Percentiles rank a stretch among this genome's conserved stretches.
Conservation (phyloP, 2,113 vertebrate genomes). For the Siniperca chuatsi region DNA sequence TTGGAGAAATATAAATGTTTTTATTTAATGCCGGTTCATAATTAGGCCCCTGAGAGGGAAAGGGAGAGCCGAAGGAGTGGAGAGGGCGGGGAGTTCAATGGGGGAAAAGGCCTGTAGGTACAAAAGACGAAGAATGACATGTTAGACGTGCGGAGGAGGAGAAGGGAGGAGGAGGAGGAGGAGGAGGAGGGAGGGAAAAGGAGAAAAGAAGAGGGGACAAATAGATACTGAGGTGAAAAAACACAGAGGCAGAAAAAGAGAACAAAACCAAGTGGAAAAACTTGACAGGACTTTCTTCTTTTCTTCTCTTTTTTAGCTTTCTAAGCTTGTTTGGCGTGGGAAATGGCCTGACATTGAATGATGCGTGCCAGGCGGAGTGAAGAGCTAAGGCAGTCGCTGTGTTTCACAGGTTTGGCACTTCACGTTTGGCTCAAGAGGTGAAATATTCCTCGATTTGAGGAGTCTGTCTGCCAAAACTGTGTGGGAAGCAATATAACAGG, state of each 20-base stretch:
- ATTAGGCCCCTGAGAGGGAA: slow-evolving; percentile 85
- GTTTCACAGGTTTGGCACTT: slow-evolving; percentile 57
- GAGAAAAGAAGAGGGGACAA: slow-evolving; percentile 66
- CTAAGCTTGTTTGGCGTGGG: slow-evolving; percentile 65
- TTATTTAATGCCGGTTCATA: slow-evolving; percentile 91
- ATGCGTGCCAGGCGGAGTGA: slow-evolving; percentile 59
- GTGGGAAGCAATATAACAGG: slow-evolving; percentile 53
- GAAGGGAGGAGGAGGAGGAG: slow-evolving; percentile 47
- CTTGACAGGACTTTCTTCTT: slow-evolving; percentile 73
- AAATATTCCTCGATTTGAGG: slow-evolving; percentile 57
- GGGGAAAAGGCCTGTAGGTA: slow-evolving; percentile 67
- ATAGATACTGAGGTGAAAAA: slow-evolving; percentile 71
- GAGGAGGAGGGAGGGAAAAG: slow-evolving; percentile 21
- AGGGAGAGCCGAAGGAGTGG: slow-evolving; percentile 63
- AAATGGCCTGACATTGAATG: slow-evolving; percentile 65
- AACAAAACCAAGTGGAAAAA: slow-evolving; percentile 72
- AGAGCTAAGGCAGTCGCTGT: slow-evolving; percentile 38
- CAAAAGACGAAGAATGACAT: slow-evolving; percentile 75
- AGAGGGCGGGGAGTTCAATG: slow-evolving; percentile 68
- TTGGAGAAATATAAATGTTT: slow-evolving; percentile 87
- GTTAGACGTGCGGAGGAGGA: slow-evolving; percentile 68
- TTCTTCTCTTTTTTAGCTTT: slow-evolving; percentile 20
- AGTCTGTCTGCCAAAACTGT: slow-evolving; percentile 43
- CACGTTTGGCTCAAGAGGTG: slow-evolving; percentile 63
- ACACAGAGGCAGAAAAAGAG: slow-evolving; percentile 65